Evolutionary conservation across 2,113 vertebrate genomes (phyloP), one percentile per base, ranked within the genome.

Genomic region (Lontra canadensis): DNA sequence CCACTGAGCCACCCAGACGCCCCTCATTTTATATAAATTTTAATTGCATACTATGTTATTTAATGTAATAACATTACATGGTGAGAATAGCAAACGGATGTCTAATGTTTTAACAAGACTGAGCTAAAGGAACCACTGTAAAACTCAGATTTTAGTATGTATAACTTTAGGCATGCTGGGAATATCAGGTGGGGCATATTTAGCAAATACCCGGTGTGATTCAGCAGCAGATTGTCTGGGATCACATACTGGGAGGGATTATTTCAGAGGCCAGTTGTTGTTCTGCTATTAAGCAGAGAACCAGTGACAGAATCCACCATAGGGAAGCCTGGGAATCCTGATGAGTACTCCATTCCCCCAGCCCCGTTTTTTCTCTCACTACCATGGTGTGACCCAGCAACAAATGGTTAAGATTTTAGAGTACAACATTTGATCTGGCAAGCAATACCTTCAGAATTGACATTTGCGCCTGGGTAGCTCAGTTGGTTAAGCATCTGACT

Each of bases 21-120:
- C 49, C 49, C 15, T 84, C 15, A 49, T 90, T 82, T 97, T 80
- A 83, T 74, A 15, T 65, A 79, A 74, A 65, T 59, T 95, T 92
- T 81, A 87, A 74, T 65, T 92, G 21, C 3, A 95, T 23, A 73
- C 29, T 84, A 39, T n/a, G 29, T 4, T 93, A 25, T 88, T 78
- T n/a, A n/a, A n/a, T n/a, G n/a, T n/a, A n/a, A n/a, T n/a, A n/a
- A n/a, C n/a, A n/a, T n/a, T n/a, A n/a, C n/a, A 44, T 74, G 13
- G 9, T 73, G 13, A 87, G 47, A 36, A 4, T 71, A 29, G 3
- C 18, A 57, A 74, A 78, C 20, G 21, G 15, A 74, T 90, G 15
- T 63, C 47, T 63, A 85, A 95, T 78, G 26, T 61, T 88, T 91
- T 47, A 65, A 55, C 31, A 80, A 57, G 29, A 31, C 25, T 73